phyloP scores from a whole-genome alignment of 2,113 vertebrate genomes.

The Corapipo altera region DNA sequence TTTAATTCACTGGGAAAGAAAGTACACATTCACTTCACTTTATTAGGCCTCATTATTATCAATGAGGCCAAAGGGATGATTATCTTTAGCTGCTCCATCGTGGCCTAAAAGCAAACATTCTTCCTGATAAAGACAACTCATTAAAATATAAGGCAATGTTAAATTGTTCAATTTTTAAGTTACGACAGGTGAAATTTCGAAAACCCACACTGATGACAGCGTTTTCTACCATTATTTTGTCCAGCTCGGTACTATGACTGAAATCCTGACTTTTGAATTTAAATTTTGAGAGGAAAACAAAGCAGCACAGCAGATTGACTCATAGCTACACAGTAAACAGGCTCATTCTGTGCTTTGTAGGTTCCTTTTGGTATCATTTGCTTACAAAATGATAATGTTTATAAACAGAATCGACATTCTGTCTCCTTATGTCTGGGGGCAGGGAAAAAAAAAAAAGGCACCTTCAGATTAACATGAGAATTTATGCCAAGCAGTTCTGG shows the following conservation, averaged over 20 bases:
- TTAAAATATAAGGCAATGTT: background rate
- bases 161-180: background rate
- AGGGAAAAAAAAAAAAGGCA: background rate
- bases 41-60: conserved; percentile 34
- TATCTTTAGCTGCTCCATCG: background rate
- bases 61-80: background rate
- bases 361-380: background rate
- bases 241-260: fast-evolving
- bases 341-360: background rate
- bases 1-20: background rate
- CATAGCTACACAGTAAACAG: background rate
- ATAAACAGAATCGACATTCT: conserved; percentile 25
- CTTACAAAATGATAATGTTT: background rate
- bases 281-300: conserved; percentile 18
- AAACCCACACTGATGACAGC: background rate
- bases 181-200: background rate
- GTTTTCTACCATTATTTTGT: background rate
- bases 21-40: background rate
- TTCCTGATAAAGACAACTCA: background rate
- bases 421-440: background rate
- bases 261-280: background rate
- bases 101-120: conserved; percentile 10
- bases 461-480: conserved; percentile 1
- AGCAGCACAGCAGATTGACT: background rate
- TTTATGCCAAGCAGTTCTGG: background rate